A percentile compares a stretch with the other conserved stretches of the same genome.
Conservation (phyloP, 2,113 vertebrate species). For the Nothobranchius kuhntae region DNA sequence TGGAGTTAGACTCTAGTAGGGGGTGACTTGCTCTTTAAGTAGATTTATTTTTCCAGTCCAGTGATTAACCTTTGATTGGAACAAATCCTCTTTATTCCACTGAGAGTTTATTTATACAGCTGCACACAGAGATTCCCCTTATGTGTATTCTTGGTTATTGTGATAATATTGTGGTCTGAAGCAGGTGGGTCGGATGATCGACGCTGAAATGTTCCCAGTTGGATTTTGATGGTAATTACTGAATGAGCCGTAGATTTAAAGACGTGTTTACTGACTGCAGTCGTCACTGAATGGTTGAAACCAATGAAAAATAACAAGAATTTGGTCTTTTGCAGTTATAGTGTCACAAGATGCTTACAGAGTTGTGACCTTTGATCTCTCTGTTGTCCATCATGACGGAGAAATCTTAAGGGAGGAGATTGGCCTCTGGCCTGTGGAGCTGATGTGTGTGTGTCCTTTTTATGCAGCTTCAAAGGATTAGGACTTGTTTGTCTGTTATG, state of each 20-base stretch:
- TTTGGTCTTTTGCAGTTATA: neutral
- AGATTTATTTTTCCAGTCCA: too few relatives aligned
- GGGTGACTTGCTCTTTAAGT: too few relatives aligned
- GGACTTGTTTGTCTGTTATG: conserved; percentile 12
- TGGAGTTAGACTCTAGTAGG: too few relatives aligned
- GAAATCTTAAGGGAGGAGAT: conserved; percentile 28
- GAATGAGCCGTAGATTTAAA: neutral
- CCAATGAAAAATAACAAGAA: too few relatives aligned
- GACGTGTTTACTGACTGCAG: neutral
- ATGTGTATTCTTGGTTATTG: too few relatives aligned
- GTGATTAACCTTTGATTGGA: too few relatives aligned
- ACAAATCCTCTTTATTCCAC: too few relatives aligned
- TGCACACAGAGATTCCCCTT: too few relatives aligned
- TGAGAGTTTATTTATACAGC: too few relatives aligned
- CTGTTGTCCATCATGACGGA: conserved; percentile 33
- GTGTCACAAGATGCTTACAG: conserved; percentile 28
- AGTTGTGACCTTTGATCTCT: conserved; percentile 41
- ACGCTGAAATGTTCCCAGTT: neutral
- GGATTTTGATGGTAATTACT: conserved; percentile 5
- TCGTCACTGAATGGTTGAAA: neutral
- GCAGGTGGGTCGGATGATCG: too few relatives aligned
- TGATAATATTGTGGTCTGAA: too few relatives aligned
- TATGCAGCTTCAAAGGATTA: neutral
- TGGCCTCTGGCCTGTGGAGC: conserved; percentile 45
- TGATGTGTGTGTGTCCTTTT: conserved; percentile 26